These are phyloP conservation scores for Pampusana beccarii DNA, from an alignment of 2,113 vertebrate genomes.

Conservation along the genomic window DNA sequence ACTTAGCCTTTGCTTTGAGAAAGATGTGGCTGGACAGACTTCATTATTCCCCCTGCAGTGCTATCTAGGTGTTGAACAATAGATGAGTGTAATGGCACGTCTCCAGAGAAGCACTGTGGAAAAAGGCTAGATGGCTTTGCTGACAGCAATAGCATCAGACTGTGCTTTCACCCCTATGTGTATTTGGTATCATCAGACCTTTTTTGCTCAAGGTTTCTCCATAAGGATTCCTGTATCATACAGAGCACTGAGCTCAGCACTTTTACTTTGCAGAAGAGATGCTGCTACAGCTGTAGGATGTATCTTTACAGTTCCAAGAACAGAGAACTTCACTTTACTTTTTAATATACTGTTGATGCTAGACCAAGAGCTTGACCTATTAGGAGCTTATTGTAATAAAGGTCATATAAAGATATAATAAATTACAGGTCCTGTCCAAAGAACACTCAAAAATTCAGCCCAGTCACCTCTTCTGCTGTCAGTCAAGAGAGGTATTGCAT, in stretches of 20 bases:
- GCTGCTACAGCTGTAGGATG: background rate
- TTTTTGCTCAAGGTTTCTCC: background rate
- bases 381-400: background rate
- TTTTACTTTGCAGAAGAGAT: background rate
- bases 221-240: background rate
- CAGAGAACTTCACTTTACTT: background rate
- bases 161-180: rapidly evolving
- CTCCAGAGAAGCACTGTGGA: background rate
- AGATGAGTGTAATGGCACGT: background rate
- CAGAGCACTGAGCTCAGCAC: background rate
- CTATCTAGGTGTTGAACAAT: background rate
- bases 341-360: background rate
- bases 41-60: background rate
- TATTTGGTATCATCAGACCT: background rate
- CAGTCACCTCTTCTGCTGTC: background rate
- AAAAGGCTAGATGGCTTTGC: background rate
- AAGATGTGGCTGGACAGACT: background rate
- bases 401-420: background rate
- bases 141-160: background rate
- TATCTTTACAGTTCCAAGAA: background rate
- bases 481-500: background rate
- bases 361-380: background rate
- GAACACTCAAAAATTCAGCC: background rate
- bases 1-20: background rate
- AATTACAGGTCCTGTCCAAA: background rate